Evolutionary conservation across 2,888 invertebrate genomes (phyloP).

Genomic region (Bombyx huttoni): DNA sequence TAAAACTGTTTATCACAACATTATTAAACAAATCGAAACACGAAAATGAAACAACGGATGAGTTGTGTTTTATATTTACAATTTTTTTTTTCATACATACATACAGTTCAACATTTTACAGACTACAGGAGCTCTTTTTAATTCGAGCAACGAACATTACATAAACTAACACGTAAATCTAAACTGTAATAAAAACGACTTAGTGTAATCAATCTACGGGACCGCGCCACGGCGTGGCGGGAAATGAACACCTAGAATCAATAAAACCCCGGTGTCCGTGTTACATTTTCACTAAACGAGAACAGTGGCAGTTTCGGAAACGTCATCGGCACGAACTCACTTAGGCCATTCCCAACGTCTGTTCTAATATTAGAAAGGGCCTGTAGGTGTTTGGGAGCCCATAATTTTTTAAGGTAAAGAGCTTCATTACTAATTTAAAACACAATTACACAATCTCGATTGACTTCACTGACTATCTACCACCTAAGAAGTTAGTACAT

Average conservation of each 20-base stretch:
- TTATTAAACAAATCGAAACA: slow-evolving; percentile 22
- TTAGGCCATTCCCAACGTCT: slow-evolving; percentile 61
- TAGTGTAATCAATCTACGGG: slow-evolving; percentile 59
- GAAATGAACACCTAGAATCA: slow-evolving; percentile 60
- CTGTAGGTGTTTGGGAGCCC: slow-evolving; percentile 50
- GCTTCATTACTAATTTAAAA: slow-evolving; percentile 19
- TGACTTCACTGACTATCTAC: slow-evolving; percentile 50
- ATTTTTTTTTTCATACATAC: slow-evolving; percentile 46
- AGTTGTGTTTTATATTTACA: slow-evolving; percentile 67
- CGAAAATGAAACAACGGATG: slow-evolving; percentile 57
- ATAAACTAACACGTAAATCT: slow-evolving; percentile 71
- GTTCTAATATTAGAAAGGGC: slow-evolving; percentile 55
- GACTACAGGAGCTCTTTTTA: slow-evolving; percentile 71
- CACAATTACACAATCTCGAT: slow-evolving; percentile 44
- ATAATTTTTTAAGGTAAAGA: slow-evolving; percentile 20
- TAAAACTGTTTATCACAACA: slow-evolving; percentile 12
- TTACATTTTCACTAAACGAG: slow-evolving; percentile 27
- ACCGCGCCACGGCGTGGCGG: slow-evolving; percentile 41
- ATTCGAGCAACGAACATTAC: slow-evolving; percentile 73
- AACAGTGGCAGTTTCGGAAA: slow-evolving; percentile 56
- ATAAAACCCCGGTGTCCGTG: slow-evolving; percentile 61
- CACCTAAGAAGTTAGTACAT: slow-evolving; percentile 34
- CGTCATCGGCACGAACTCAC: slow-evolving; percentile 46
- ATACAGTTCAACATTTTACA: slow-evolving; percentile 72
- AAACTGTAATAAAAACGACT: slow-evolving; percentile 68